Evolutionary conservation across 2,797 vertebrate genomes (phyloP), one percentile per base, ranked within the genome.

Genomic region (Alca torda): DNA sequence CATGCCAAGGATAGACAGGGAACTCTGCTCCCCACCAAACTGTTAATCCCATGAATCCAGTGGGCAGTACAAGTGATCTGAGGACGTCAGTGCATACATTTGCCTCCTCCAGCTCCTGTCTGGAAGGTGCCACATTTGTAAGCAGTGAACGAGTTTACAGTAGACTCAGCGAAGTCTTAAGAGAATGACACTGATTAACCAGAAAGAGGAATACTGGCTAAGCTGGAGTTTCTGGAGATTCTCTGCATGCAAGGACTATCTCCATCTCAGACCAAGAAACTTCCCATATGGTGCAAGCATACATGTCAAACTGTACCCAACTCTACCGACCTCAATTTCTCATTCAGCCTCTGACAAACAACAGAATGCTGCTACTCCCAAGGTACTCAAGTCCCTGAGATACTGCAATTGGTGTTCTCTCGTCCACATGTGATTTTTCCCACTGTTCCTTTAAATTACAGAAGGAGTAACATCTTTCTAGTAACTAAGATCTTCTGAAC

Each of bases 401-500:
- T 31, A 61, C 0, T 0, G 26, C 26, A 68, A 9, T 1, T 16
- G 6, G 15, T 35, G 21, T 20, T 82, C 57, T 73, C 60, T 68
- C 4, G 1, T 54, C 21, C 60, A 74, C 3, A 1, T 0, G 0
- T 13, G 1, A 48, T 26, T 59, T 54, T 78, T 37, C 8, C 20
- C 18, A 41, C 3, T 41, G 17, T 60, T 93, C 39, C 45, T 87
- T 92, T 43, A 45, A 64, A 89, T 2, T 46, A 28, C 16, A 65
- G 18, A 48, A 75, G 65, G 23, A 41, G 10, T 24, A 1, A 60
- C 64, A 26, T 23, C 35, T 64, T 74, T 41, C 63, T 46, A 87
- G 45, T 28, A 92, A 65, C 18, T 10, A 53, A 70, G 24, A 56
- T 25, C 39, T 46, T n/a, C 45, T 39, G 21, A 93, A 56, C 0